Evolutionary conservation across 2,113 vertebrate species (phyloP), one percentile per base, ranked within the genome.

Genomic region (Thalassoma bifasciatum): DNA sequence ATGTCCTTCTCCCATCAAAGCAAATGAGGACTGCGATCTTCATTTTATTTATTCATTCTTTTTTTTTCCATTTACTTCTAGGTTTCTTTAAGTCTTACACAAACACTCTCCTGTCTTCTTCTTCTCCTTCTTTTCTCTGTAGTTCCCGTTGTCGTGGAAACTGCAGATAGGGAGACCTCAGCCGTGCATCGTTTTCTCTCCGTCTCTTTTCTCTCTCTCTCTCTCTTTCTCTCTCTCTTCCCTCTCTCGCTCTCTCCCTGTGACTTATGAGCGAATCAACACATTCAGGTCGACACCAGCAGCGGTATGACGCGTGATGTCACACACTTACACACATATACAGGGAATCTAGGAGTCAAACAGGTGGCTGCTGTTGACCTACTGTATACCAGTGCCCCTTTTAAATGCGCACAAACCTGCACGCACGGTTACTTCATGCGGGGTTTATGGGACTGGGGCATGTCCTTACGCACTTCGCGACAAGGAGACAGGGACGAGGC

Each of bases 71-170:
- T 6, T 50, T 13, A 14, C 60, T 62, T 34, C 10, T 10, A 13
- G 10, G 36, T 64, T 22, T 54, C 51, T 53, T 64, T 72, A 77
- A 16, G 34, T 17, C 77, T 38, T 14, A 22, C 44, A 34, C 49
- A 26, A 64, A 24, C 65, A 21, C 22, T 24, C 79, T 60, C 21
- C 22, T 47, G 60, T 49, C 44, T 46, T 30, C 6, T 23, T 64
- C 40, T 26, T 23, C 6, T 23, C 61, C 40, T 26, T 23, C 57
- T 72, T 49, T 34, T 49, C 42, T 59, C 78, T 75, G 59, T 87
- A 65, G 66, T 61, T 79, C 47, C 71, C 60, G 91, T 92, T 91
- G 91, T 92, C 90, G 88, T 92, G 91, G 91, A 91, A 92, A 92
- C 91, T 82, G 88, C 85, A 74, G 89, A 84, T 52, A 51, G 83